A percentile compares a stretch with the other conserved stretches of the same genome.
phyloP scores from a whole-genome alignment of 2,888 invertebrate species.

The Aphodius sticticus region DNA sequence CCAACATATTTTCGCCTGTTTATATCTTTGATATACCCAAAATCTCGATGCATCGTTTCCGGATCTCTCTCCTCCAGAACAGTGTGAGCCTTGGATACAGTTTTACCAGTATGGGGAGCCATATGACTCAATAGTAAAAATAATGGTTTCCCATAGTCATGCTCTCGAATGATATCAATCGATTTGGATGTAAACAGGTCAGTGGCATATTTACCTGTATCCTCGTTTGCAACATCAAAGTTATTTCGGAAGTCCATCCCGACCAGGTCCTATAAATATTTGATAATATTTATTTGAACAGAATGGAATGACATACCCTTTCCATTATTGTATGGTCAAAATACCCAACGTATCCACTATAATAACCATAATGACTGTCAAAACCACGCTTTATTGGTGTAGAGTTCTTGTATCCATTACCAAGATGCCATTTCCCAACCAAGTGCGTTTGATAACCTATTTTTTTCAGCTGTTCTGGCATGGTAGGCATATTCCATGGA shows the following conservation, averaged over 20 bases:
- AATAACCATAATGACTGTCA: slow-evolving; percentile 79
- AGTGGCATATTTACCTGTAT: slow-evolving; percentile 70
- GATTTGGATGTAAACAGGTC: slow-evolving; percentile 74
- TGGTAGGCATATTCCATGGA: slow-evolving; percentile 61
- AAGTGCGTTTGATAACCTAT: slow-evolving; percentile 74
- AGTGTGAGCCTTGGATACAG: slow-evolving; percentile 62
- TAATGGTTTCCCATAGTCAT: slow-evolving; percentile 68
- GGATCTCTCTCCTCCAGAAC: slow-evolving; percentile 72
- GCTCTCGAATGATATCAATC: slow-evolving; percentile 66
- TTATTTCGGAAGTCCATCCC: slow-evolving; percentile 60
- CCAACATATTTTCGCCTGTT: slow-evolving; percentile 75
- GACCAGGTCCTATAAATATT: slow-evolving; percentile 18
- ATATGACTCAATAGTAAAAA: slow-evolving; percentile 80
- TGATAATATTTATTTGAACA: not conserved
- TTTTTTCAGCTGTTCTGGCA: slow-evolving; percentile 66
- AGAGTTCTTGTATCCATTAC: slow-evolving; percentile 70
- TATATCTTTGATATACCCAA: slow-evolving; percentile 70
- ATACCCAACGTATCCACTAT: slow-evolving; percentile 79
- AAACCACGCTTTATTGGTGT: slow-evolving; percentile 76
- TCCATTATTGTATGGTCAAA: slow-evolving; percentile 63
- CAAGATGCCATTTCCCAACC: slow-evolving; percentile 83
- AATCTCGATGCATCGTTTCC: slow-evolving; percentile 67
- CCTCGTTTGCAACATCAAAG: slow-evolving; percentile 59
- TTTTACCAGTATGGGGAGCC: slow-evolving; percentile 69
- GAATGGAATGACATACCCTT: slow-evolving; percentile 47